These are phyloP conservation scores for Lasius platythorax DNA, from an alignment of 2,888 invertebrate genomes.

Conservation along the genomic window DNA sequence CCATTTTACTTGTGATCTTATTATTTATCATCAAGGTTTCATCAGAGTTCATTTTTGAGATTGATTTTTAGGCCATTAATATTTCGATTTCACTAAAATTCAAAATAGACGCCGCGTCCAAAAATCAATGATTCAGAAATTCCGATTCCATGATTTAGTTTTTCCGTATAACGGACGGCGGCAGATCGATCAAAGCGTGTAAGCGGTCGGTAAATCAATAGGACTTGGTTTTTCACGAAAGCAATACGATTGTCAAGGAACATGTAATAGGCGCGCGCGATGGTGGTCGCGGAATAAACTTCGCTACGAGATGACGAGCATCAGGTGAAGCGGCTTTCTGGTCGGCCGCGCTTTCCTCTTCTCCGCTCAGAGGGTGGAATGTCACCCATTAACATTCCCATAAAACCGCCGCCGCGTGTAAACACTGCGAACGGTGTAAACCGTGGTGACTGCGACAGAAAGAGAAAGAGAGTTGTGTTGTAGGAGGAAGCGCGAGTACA, in stretches of 20 bases:
- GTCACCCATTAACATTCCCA: conserved; percentile 84
- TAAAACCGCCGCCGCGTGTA: conserved; percentile 82
- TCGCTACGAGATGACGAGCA: conserved; percentile 74
- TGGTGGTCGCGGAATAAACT: conserved; percentile 73
- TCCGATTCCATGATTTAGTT: neutral
- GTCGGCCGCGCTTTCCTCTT: conserved; percentile 45
- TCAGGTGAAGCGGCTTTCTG: conserved; percentile 55
- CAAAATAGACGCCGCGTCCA: neutral
- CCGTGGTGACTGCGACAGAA: conserved; percentile 66
- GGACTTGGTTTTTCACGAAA: conserved; percentile 47
- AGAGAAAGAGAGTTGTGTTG: conserved; percentile 38
- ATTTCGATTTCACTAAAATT: neutral
- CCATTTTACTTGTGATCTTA: neutral
- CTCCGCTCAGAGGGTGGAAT: conserved; percentile 79
- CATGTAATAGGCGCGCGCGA: conserved; percentile 59
- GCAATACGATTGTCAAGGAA: conserved; percentile 47
- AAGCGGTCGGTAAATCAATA: conserved; percentile 4
- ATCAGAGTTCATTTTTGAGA: neutral
- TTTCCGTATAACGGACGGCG: conserved; percentile 16
- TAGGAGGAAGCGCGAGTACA: conserved; percentile 55
- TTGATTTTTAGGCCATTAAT: neutral
- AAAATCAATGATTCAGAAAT: neutral
- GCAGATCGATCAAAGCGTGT: conserved; percentile 37
- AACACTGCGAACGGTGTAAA: conserved; percentile 81
- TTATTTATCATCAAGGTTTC: neutral